Percentiles rank a stretch among this genome's conserved stretches.
Evolutionary conservation across 1,140 invertebrate species (phyloP).

Genomic region (Macrobrachium rosenbergii): DNA sequence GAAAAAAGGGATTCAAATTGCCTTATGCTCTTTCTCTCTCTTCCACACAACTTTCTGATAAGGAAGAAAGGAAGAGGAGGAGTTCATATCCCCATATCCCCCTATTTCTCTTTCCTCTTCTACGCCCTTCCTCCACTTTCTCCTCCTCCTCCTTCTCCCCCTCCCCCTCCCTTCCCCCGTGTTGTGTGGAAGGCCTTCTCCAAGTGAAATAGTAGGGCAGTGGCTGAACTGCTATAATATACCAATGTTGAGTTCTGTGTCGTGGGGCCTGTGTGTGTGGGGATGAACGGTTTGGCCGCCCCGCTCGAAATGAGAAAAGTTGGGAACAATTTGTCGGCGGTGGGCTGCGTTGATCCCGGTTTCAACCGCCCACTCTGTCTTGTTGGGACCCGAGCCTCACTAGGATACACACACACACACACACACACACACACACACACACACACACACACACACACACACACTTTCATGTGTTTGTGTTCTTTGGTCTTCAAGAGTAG

Average conservation of each 20-base stretch:
- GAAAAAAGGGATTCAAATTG: too few relatives aligned
- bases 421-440: constrained; percentile 18
- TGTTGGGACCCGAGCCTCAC: neutral
- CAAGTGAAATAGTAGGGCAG: constrained; percentile 28
- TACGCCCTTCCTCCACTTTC: too few relatives aligned
- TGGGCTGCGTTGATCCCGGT: constrained; percentile 36
- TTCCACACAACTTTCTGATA: neutral
- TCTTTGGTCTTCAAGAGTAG: too few relatives aligned
- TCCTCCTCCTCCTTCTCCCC: too few relatives aligned
- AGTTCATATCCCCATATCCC: neutral
- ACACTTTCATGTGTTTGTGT: neutral
- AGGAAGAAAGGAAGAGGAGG: neutral
- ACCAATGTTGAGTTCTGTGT: constrained; percentile 33
- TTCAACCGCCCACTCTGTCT: constrained; percentile 28
- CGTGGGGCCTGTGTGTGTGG: neutral
- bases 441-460: neutral
- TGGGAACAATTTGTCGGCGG: constrained; percentile 57
- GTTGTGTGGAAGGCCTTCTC: too few relatives aligned
- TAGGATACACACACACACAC: neutral
- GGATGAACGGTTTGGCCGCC: constrained; percentile 23
- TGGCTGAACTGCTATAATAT: constrained; percentile 30
- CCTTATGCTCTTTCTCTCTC: neutral
- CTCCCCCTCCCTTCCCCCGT: too few relatives aligned
- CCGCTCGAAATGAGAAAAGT: constrained; percentile 56
- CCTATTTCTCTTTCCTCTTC: too few relatives aligned